phyloP scores from a whole-genome alignment of 2,113 vertebrate species.

The Coptodon rendalli region DNA sequence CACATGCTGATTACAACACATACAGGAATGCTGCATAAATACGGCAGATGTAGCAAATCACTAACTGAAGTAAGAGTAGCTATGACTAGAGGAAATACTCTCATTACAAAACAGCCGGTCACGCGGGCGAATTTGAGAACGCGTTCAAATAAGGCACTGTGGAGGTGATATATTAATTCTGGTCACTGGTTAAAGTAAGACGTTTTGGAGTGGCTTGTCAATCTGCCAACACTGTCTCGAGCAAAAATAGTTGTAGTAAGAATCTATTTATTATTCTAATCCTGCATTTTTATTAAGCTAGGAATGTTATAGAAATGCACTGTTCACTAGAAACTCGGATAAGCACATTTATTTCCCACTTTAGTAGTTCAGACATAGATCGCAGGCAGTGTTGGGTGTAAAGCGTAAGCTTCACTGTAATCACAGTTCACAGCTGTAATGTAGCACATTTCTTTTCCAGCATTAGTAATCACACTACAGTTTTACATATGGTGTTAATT shows the following conservation, averaged over 20 bases:
- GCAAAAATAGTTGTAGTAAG: not conserved
- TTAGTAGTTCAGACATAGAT: not conserved
- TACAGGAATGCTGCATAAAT: not conserved
- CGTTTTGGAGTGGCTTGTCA: not conserved
- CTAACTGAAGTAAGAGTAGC: not conserved
- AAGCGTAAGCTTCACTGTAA: not conserved
- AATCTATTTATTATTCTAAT: not conserved
- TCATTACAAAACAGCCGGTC: not conserved
- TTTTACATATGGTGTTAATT: not conserved
- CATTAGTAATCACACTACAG: rapidly evolving
- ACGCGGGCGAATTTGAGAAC: not conserved
- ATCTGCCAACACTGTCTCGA: not conserved
- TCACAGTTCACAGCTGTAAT: not conserved
- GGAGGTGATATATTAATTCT: not conserved
- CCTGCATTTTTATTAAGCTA: not conserved
- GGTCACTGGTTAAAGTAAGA: not conserved
- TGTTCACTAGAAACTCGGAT: not conserved
- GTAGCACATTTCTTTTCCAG: not conserved
- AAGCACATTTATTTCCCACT: not conserved
- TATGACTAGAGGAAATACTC: not conserved
- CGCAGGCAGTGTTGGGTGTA: not conserved
- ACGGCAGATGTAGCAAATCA: not conserved
- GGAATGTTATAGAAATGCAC: not conserved
- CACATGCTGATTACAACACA: not conserved
- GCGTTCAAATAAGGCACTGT: not conserved